Percentiles rank a stretch among this genome's conserved stretches.
These are phyloP conservation scores for Silurus asotus DNA, from an alignment of 2,113 vertebrate genomes.

Conservation along the genomic window DNA sequence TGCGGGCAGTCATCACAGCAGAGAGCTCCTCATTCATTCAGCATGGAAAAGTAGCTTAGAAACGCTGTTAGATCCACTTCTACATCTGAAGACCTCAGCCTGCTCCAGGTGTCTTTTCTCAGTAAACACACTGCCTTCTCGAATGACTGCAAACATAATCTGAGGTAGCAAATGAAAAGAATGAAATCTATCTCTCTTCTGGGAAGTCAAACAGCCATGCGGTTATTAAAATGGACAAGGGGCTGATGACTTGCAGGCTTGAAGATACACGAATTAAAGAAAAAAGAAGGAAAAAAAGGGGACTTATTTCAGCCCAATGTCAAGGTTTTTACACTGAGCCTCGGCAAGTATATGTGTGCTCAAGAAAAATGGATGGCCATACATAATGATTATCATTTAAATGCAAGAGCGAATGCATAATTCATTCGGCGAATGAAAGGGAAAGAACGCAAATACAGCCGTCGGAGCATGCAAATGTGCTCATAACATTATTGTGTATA, in stretches of 20 bases:
- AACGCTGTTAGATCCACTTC: background rate
- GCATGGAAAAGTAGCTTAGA: constrained; percentile 21
- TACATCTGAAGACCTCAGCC: constrained; percentile 6
- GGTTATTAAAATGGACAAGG: constrained; percentile 12
- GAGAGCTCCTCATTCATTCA: background rate
- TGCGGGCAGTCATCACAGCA: background rate
- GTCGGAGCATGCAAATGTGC: constrained; percentile 29
- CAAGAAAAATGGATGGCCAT: constrained; percentile 18
- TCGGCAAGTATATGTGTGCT: background rate
- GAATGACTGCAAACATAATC: constrained; percentile 25
- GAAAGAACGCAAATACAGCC: constrained; percentile 20
- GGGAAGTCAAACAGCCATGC: background rate
- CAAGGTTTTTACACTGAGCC: constrained; percentile 3
- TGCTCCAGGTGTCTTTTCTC: constrained; percentile 20
- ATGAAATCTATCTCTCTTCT: background rate
- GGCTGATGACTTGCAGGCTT: background rate
- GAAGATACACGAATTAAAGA: background rate
- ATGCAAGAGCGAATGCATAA: constrained; percentile 45
- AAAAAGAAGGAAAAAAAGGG: background rate
- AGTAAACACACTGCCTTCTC: background rate
- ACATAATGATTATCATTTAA: constrained; percentile 32
- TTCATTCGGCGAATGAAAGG: constrained; percentile 26
- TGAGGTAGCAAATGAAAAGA: background rate
- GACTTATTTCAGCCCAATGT: constrained; percentile 29
- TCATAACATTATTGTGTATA: constrained; percentile 39